These are phyloP conservation scores for Sebastes jordani DNA, from an alignment of 2,797 vertebrate species.

Conservation along the genomic window DNA sequence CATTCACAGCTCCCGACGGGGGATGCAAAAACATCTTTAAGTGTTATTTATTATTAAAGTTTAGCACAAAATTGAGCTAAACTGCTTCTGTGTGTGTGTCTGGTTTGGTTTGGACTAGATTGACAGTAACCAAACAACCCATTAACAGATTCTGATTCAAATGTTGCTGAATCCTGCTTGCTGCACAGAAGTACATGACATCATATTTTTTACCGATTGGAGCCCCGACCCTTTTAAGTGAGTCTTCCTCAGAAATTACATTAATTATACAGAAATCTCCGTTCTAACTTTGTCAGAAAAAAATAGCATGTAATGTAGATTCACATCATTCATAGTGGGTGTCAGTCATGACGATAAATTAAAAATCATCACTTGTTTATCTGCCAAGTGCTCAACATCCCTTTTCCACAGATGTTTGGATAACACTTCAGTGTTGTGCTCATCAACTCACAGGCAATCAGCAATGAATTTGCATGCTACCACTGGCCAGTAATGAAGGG, in stretches of 20 bases:
- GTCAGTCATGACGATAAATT: not conserved
- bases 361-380: constrained; percentile 22
- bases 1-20: too few relatives aligned
- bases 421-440: constrained; percentile 25
- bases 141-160: not conserved
- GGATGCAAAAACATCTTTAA: not conserved
- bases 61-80: not conserved
- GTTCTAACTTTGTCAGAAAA: not conserved
- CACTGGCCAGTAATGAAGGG: constrained; percentile 60
- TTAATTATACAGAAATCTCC: not conserved
- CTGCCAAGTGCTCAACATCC: constrained; percentile 20
- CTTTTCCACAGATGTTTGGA: constrained; percentile 37
- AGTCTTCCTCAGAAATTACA: not conserved
- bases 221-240: not conserved
- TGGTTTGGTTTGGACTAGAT: not conserved
- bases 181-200: not conserved
- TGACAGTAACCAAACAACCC: not conserved
- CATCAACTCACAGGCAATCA: constrained; percentile 47
- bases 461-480: constrained; percentile 56
- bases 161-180: not conserved
- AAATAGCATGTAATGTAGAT: not conserved
- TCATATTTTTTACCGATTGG: not conserved
- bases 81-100: not conserved
- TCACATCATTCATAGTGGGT: not conserved
- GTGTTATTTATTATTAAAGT: not conserved